Evolutionary conservation across 1,140 invertebrate genomes (phyloP), one percentile per base, ranked within the genome.

Genomic region (Aleiodes sp.): DNA sequence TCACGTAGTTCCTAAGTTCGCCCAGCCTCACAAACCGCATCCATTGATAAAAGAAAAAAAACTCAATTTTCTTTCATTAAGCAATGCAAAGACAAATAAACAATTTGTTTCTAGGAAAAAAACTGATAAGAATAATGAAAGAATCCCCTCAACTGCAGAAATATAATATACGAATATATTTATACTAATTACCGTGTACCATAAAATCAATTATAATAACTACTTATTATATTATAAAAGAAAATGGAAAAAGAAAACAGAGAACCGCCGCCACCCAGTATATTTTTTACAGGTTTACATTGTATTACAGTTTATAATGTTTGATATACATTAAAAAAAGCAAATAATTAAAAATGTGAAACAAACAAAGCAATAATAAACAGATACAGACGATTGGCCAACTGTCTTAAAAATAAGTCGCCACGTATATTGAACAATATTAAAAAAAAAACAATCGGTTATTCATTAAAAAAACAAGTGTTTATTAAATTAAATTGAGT

Each of bases 281-380:
- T 86, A 86, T 86, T 86, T 85, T 86, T 86, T 86, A 86, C 84
- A 86, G 84, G 84, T 86, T 86, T 86, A 86, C 84, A 86, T 85
- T 86, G 82, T 86, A 86, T 86, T 86, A 86, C 84, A 85, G 82
- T 86, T 85, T 85, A 85, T 84, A 86, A 85, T 82, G 81, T 86
- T 85, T 86, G 82, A 86, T 86, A 85, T 84, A 84, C 83, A 84
- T 60, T 37, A 61, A 66, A 35, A 37, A 66, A 12, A 81, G 79
- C 82, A 83, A 77, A 78, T 81, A 71, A 68, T 63, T 16, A 67
- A 81, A 41, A 60, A 60, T 29, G 14, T 59, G 21, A 64, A 57
- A 64, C 31, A 67, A 37, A 62, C 24, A 61, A n/a, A 68, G 35
- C 46, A 68, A 68, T 39, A 68, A 37, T 33, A 35, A 64, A 65